These are phyloP conservation scores for Pseudopodoces humilis DNA, from an alignment of 2,113 vertebrate genomes.

Conservation along the genomic window DNA sequence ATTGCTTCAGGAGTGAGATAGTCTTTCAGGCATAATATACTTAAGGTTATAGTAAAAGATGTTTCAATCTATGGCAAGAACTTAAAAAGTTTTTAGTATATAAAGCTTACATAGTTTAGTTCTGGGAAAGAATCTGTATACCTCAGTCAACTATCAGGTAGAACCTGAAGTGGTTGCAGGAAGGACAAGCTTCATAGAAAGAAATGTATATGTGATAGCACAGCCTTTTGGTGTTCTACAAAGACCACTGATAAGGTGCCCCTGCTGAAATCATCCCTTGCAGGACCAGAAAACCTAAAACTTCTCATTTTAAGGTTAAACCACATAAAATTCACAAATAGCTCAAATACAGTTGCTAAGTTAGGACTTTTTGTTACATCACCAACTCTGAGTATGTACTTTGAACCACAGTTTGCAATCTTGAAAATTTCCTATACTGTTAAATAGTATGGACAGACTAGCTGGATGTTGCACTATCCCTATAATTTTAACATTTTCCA, in stretches of 20 bases:
- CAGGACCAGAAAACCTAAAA: not conserved
- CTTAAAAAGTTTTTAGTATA: not conserved
- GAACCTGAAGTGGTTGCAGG: not conserved
- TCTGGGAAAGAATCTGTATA: not conserved
- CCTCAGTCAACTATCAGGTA: not conserved
- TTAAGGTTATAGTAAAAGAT: not conserved
- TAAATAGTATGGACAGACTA: not conserved
- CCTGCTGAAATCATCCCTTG: not conserved
- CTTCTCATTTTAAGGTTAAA: not conserved
- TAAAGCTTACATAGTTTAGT: not conserved
- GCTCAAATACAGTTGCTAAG: not conserved
- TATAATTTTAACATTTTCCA: not conserved
- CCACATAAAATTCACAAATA: not conserved
- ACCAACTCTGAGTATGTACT: not conserved
- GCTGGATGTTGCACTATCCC: not conserved
- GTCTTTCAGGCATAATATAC: not conserved
- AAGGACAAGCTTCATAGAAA: not conserved
- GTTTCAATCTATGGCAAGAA: not conserved
- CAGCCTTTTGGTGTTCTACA: not conserved
- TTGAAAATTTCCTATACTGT: not conserved
- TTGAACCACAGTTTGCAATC: not conserved
- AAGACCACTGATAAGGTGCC: not conserved
- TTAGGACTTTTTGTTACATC: not conserved
- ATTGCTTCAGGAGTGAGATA: not conserved
- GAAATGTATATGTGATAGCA: not conserved